Evolutionary conservation across 2,797 vertebrate species (phyloP), one percentile per base, ranked within the genome.

Genomic region (Numenius phaeopus): DNA sequence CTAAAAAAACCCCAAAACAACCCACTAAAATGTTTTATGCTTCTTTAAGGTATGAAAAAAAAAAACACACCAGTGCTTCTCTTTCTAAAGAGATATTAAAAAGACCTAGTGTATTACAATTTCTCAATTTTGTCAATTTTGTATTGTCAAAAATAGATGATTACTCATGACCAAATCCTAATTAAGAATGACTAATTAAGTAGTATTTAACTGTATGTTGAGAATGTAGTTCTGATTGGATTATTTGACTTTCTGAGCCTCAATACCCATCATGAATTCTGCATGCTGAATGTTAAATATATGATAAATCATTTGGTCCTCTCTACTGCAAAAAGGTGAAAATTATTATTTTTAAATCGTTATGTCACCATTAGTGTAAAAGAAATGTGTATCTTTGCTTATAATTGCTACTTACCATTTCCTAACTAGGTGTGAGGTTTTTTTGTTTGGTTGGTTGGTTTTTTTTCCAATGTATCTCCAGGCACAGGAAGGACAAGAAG

Each of bases 51-150:
- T 30, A 67, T 10, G 4, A 52, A 66, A 88, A 83, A 50, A n/a
- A n/a, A 30, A 37, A 37, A 37, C 7, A 8, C 1, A 2, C 3
- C 1, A 42, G 7, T 84, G 20, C 3, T 65, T 22, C 5, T 14
- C 7, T 71, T 93, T 62, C 8, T 57, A 42, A n/a, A 81, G 18
- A 70, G 10, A 40, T 77, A 78, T 59, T 64, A 22, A 50, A 84
- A 92, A 57, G 17, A 0, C 4, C n/a, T 23, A 62, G 8, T 88
- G 85, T 76, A 57, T 34, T 46, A 70, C 5, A 85, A 49, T 85
- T 76, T 88, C 10, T 69, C n/a, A 40, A 29, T 54, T 88, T 85
- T 61, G 2, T 69, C 29, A 37, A 32, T 58, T 88, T 85, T 61
- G 2, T 49, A 49, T 76, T 80, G 22, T 58, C 77, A 86, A 66